Evolutionary conservation across 2,797 vertebrate species (phyloP).

Genomic region (Diceros bicornis): DNA sequence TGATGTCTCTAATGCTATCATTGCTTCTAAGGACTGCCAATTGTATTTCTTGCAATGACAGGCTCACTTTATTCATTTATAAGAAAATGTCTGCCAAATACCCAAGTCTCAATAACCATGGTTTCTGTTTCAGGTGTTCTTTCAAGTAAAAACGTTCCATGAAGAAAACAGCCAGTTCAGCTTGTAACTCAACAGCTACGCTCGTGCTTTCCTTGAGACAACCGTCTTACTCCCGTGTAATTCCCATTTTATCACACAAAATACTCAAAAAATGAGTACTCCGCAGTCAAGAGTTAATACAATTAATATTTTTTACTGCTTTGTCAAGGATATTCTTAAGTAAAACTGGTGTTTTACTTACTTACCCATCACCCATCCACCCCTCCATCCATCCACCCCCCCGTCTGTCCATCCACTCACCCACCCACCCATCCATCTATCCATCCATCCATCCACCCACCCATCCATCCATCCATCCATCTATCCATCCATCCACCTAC

Average conservation of each 20-base stretch:
- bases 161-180: rapidly evolving
- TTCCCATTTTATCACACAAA: not conserved
- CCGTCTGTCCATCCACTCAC: no score
- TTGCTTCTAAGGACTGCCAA: not conserved
- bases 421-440: no score
- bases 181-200: rapidly evolving
- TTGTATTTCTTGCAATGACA: rapidly evolving
- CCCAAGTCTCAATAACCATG: rapidly evolving
- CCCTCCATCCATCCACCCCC: no score
- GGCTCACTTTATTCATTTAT: not conserved
- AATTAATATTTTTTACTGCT: not conserved
- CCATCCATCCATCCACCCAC: not conserved
- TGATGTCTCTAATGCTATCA: rapidly evolving
- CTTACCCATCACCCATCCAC: not conserved
- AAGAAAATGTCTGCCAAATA: not conserved
- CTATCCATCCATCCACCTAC: no score
- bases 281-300: no score
- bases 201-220: rapidly evolving
- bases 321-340: not conserved
- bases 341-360: not conserved
- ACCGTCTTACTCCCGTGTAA: rapidly evolving
- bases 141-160: rapidly evolving
- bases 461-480: no score
- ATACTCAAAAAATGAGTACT: not conserved
- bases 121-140: rapidly evolving